Base-by-base conservation (phyloP, 2,888 invertebrate species). In the Rhodophaea formosa region DNA sequence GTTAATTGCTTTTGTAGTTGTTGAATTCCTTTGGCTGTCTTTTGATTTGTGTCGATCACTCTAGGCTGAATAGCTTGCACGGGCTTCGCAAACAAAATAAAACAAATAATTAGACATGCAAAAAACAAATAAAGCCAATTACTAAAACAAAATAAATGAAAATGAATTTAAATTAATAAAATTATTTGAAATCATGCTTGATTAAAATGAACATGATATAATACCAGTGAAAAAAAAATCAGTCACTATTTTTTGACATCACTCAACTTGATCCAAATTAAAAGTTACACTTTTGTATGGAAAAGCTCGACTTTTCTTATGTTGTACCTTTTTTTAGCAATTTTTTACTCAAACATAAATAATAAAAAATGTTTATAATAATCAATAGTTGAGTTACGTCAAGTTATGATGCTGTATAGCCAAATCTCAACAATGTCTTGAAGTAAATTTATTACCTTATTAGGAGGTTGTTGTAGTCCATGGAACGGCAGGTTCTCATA, bases 401-500 rank as follows among this genome's bases (percentile, higher is more conserved):
- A n/a, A 12, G 47, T 47, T 47, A 47, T 23, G 2, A 47, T 7
- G 1, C 2, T 39, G 39, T n/a, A 39, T n/a, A 12, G 39, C 5
- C 5, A 12, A 12, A 12, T 0, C 10, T 12, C 39, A 39, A 12
- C 39, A 10, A 39, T 17, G 12, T 46, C 12, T 46, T 8, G 16
- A 7, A 46, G 2, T 3, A 8, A 12, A 23, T 46, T 44, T 15
- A 30, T 51, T 94, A 97, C 97, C 96, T 97, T 97, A 90, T 97
- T 96, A 76, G 97, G 97, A 80, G 97, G 96, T 88, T 96, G 96
- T 92, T 97, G 97, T 80, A 97, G 94, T 75, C 97, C 97, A 87
- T 97, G 97, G 94, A 97, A 98, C 80, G 97, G 97, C 79, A 97
- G 94, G 92, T 98, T 98, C 92, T 98, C 97, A 93, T 97, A 98